These are phyloP conservation scores for Oreochromis spilurus DNA, from an alignment of 2,113 vertebrate species.

Conservation along the genomic window DNA sequence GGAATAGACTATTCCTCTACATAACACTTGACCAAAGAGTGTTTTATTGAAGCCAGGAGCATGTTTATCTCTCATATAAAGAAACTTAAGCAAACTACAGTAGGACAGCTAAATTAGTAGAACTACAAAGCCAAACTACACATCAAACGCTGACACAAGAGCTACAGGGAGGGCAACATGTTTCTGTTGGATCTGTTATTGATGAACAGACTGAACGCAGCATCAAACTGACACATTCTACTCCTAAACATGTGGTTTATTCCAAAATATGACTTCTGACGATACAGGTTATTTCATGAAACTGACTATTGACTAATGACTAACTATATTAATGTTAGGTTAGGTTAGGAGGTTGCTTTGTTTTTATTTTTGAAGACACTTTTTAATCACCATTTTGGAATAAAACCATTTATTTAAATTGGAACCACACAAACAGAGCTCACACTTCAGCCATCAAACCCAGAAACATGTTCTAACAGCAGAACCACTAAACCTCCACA, in stretches of 20 bases:
- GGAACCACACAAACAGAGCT: background rate
- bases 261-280: background rate
- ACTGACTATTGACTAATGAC: background rate
- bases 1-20: background rate
- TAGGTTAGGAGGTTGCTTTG: background rate
- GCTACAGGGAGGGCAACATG: background rate
- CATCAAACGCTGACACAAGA: background rate
- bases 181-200: conserved; percentile 7
- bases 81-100: background rate
- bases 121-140: background rate
- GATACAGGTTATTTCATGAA: background rate
- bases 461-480: conserved; percentile 21
- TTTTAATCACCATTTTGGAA: background rate
- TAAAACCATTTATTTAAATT: background rate
- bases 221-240: background rate
- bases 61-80: background rate
- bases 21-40: background rate
- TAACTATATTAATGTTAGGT: background rate
- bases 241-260: background rate
- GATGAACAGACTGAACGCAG: background rate
- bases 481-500: background rate
- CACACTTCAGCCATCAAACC: background rate
- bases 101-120: background rate
- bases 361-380: background rate
- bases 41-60: background rate